Evolutionary conservation across 2,888 invertebrate genomes (phyloP), one percentile per base, ranked within the genome.

Genomic region (Eilema griseolum): DNA sequence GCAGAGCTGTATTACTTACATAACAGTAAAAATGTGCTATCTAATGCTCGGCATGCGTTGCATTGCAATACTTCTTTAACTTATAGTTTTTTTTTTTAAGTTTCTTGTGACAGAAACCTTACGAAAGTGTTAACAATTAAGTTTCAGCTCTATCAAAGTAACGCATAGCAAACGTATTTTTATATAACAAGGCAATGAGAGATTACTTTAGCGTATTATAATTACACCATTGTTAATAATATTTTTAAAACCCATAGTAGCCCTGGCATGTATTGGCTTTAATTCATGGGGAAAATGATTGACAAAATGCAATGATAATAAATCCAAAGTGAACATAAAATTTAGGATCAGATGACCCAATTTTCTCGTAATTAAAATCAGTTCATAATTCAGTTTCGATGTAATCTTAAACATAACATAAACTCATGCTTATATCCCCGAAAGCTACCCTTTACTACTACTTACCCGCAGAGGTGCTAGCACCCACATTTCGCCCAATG

Each of bases 1-100:
- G 52, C 52, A 52, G n/a, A 52, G 52, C 52, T 52, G 52, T 52
- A 52, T 52, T 52, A 52, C 52, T 52, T 52, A 52, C 52, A 52
- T 52, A 52, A 52, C 52, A n/a, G 12, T 41, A 20, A n/a, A n/a
- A 52, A n/a, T 52, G 52, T 52, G 52, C 52, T 52, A 52, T 52
- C 52, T 52, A 52, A 52, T 52, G 52, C 52, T 52, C n/a, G 52
- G 52, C n/a, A 52, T 52, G 52, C 52, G 52, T 52, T 52, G 52
- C 52, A 52, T 52, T 52, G 52, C 52, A 52, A 52, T 52, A 52
- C n/a, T 2, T n/a, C 52, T 20, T 20, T 52, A 52, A 46, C 20
- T 46, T 46, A 41, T 41, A 46, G 46, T n/a, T 41, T n/a, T n/a
- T 52, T 52, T 52, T 52, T 52, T 20, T 20, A 52, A 20, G 20